Conservation (phyloP, 1,140 invertebrate genomes). For the Drosophila ercepeae region DNA sequence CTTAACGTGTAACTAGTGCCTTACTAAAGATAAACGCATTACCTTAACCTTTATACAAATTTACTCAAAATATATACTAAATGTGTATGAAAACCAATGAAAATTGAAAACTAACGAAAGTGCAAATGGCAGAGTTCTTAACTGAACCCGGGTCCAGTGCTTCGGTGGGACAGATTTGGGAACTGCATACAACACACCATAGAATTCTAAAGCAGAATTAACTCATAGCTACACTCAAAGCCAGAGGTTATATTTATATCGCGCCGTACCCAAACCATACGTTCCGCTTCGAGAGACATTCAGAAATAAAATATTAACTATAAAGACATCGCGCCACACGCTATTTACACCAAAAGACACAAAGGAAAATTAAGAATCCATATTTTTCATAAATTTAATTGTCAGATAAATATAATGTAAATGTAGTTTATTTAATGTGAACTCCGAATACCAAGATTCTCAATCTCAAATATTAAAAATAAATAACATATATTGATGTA, state of each 20-base stretch:
- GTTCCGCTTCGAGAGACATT: conserved; percentile 42
- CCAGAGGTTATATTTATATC: conserved; percentile 49
- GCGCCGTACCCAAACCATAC: conserved; percentile 26
- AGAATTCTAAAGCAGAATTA: conserved; percentile 14
- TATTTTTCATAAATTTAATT: conserved; percentile 72
- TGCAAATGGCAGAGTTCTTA: conserved; percentile 20
- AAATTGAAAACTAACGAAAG: conserved; percentile 23
- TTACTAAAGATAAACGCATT: conserved; percentile 84
- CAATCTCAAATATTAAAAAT: conserved; percentile 22
- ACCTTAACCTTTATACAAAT: conserved; percentile 82
- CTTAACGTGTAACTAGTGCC: conserved; percentile 83
- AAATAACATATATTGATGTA: conserved; percentile 45
- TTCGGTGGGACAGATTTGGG: conserved; percentile 11
- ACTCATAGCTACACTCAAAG: conserved; percentile 1
- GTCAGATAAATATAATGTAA: conserved; percentile 47
- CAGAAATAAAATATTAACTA: conserved; percentile 25
- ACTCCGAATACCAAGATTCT: conserved; percentile 32
- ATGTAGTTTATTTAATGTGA: conserved; percentile 56
- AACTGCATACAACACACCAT: conserved; percentile 29
- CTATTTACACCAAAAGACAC: conserved; percentile 74
- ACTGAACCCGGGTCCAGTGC: conserved; percentile 8
- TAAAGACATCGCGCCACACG: conserved; percentile 50
- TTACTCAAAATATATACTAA: conserved; percentile 59
- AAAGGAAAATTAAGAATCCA: conserved; percentile 36
- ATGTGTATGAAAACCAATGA: conserved; percentile 14